Base-by-base conservation (phyloP, 2,888 invertebrate species). In the Dryadula phaetusa region DNA sequence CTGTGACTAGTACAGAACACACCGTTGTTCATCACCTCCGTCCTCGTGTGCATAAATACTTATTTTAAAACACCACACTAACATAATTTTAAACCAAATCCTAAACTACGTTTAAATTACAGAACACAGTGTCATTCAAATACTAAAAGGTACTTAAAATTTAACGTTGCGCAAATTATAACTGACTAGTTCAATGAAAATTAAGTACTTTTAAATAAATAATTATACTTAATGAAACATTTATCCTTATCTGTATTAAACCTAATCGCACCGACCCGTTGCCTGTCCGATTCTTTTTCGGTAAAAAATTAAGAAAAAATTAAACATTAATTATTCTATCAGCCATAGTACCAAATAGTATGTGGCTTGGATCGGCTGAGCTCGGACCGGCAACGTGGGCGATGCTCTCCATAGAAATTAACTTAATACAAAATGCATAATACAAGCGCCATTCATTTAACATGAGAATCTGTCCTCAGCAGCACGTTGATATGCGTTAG, bases 151-250 rank as follows among this genome's bases (percentile, higher is more conserved):
- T 87, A 87, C 88, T 88, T 90, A 88, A n/a, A 83, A 85, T 86
- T 89, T 90, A 88, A 89, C 87, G 88, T 93, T 92, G 92, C 92
- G 90, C 92, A 93, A 93, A 92, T 87, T 86, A 90, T 90, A 92
- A 90, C 89, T 93, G 93, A 93, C 93, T 93, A 93, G 93, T 92
- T 90, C 86, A 87, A 88, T 91, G 88, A 91, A 90, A 52, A 85
- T 90, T 93, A 93, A 93, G 93, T 93, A 93, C 92, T 87, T 92
- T 87, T 85, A n/a, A 92, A 91, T 91, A 92, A 92, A 91, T 90
- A 87, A 86, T 82, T 85, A 87, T 88, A 85, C 83, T 88, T 91
- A 90, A 84, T 84, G 84, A 87, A 89, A 88, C 86, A 89, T 92
- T 90, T 91, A 90, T 87, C 85, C 91, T 92, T 92, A 90, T 75